phyloP scores from a whole-genome alignment of 1,140 invertebrate genomes.

The Cataglyphis hispanica region DNA sequence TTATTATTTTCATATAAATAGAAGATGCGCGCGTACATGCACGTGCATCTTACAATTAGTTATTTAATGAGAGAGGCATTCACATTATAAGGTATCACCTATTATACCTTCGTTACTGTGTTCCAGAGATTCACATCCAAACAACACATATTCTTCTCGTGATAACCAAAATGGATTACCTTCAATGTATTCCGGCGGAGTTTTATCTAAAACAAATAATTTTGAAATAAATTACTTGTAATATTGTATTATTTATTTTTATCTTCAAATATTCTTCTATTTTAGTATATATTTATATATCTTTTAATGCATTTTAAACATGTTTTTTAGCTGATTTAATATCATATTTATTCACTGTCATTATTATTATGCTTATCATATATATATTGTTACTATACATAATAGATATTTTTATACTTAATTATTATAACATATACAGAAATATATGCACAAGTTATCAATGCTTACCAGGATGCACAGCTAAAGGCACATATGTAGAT shows the following conservation, averaged over 20 bases:
- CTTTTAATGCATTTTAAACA: slow-evolving; percentile 1
- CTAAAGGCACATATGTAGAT: slow-evolving; percentile 85
- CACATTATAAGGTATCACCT: slow-evolving; percentile 64
- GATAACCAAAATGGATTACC: slow-evolving; percentile 86
- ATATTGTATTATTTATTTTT: slow-evolving; percentile 28
- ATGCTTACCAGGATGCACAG: slow-evolving; percentile 83
- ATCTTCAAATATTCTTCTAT: not conserved
- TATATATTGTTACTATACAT: slow-evolving; percentile 6
- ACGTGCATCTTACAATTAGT: slow-evolving; percentile 47
- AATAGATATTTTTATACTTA: not conserved
- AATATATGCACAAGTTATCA: slow-evolving; percentile 19
- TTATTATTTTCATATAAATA: slow-evolving; percentile 63
- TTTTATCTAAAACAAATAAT: slow-evolving; percentile 81
- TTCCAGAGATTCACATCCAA: slow-evolving; percentile 85
- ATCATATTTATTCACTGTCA: not conserved
- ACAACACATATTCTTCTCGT: slow-evolving; percentile 86
- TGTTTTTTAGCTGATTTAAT: not conserved
- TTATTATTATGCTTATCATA: not conserved
- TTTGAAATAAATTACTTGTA: not conserved
- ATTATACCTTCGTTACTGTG: slow-evolving; percentile 73
- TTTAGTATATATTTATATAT: not conserved
- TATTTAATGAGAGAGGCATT: slow-evolving; percentile 67
- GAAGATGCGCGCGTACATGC: not conserved
- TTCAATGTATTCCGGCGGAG: slow-evolving; percentile 83
- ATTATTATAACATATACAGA: not conserved